A percentile compares a stretch with the other conserved stretches of the same genome.
These are phyloP conservation scores for Athalia rosae DNA, from an alignment of 2,888 invertebrate species.

Conservation along the genomic window DNA sequence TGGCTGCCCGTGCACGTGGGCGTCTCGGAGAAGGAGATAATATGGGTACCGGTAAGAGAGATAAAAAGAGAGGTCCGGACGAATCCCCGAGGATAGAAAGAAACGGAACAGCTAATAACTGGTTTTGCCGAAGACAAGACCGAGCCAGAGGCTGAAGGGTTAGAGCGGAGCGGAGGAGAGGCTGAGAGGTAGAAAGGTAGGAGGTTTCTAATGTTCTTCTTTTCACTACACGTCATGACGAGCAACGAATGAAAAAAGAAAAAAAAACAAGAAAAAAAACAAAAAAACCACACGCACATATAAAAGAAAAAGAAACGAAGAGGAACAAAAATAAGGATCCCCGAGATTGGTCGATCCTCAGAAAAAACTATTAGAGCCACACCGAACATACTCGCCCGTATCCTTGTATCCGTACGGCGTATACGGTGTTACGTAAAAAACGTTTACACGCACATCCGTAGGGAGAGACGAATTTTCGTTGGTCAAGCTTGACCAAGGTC, in stretches of 20 bases:
- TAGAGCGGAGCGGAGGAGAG: slow-evolving; percentile 28
- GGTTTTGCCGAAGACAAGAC: slow-evolving; percentile 45
- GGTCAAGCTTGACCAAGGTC: slow-evolving; percentile 36
- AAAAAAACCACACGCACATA: not conserved
- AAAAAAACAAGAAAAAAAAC: not conserved
- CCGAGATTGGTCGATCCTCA: slow-evolving; percentile 21
- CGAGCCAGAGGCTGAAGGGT: slow-evolving; percentile 45
- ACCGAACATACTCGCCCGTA: not conserved
- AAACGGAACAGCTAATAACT: slow-evolving; percentile 40
- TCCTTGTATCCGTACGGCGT: not conserved
- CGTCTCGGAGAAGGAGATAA: slow-evolving; percentile 40
- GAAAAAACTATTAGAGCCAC: slow-evolving; percentile 20
- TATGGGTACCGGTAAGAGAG: not conserved
- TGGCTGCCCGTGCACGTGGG: slow-evolving; percentile 44
- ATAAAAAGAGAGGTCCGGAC: not conserved
- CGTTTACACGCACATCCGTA: not conserved
- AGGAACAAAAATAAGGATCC: not conserved
- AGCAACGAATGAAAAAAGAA: slow-evolving; percentile 1
- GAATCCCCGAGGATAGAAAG: not conserved
- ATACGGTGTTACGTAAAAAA: not conserved
- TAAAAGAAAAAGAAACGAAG: not conserved
- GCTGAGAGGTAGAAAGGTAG: slow-evolving; percentile 31
- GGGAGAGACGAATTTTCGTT: slow-evolving; percentile 19
- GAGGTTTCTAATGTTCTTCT: slow-evolving; percentile 41
- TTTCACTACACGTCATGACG: slow-evolving; percentile 39